Evolutionary conservation across 2,888 invertebrate species (phyloP), one percentile per base, ranked within the genome.

Genomic region (Slavum lentiscoides): DNA sequence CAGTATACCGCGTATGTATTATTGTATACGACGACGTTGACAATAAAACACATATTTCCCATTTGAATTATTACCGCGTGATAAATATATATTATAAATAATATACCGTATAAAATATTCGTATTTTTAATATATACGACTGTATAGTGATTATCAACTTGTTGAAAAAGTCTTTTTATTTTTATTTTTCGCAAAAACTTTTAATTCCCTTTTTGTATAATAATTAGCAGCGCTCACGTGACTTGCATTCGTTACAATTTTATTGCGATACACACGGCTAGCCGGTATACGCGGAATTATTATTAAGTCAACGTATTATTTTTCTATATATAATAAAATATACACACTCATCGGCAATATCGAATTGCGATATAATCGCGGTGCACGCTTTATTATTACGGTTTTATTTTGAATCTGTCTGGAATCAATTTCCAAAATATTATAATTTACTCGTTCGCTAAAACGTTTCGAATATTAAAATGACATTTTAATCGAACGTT

Each of bases 101-200:
- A 5, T 30, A 6, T 30, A 49, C 15, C 1, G 11, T n/a, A 39
- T 39, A 19, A 19, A 17, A 55, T 19, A 19, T 19, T 55, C 37
- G 17, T n/a, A 11, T 66, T 19, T n/a, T 3, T 66, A n/a, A 0
- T 61, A n/a, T n/a, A 19, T 19, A 19, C 19, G 11, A 55, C 19
- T 7, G 13, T 23, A 15, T 49, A 11, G n/a, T 9, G 49, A 23
- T 61, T 11, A 73, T 62, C 62, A 11, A 23, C 62, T n/a, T 37
- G 53, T 64, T 64, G 74, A 30, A 23, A 62, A 62, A n/a, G 73
- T 30, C 11, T 8, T 49, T 49, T 49, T 49, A 9, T 49, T 49
- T 49, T 49, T 49, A 21, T 30, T 74, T 64, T 64, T 64, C 37
- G 17, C 53, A 21, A 61, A 55, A 66, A 55, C 66, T 74, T 55